A percentile compares a stretch with the other conserved stretches of the same genome.
phyloP scores from a whole-genome alignment of 2,797 vertebrate species.

The Eutrigla gurnardus region DNA sequence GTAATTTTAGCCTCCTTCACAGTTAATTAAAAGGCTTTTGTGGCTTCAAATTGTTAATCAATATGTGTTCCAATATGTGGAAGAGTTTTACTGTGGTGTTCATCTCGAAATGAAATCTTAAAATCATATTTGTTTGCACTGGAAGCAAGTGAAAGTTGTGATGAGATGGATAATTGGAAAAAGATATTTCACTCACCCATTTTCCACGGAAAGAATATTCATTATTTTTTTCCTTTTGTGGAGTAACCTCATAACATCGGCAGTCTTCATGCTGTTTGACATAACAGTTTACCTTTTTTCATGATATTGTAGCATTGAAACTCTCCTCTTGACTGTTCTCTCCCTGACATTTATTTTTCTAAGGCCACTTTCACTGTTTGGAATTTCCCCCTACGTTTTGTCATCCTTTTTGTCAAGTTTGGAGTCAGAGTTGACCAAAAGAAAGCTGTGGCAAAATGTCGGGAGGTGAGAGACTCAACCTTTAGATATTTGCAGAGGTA shows the following conservation, averaged over 20 bases:
- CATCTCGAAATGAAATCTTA: neutral
- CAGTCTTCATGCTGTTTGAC: neutral
- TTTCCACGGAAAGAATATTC: neutral
- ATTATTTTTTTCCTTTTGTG: no score
- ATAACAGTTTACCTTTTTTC: slow-evolving; percentile 17
- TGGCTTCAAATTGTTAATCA: slow-evolving; percentile 23
- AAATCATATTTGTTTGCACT: neutral
- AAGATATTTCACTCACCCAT: neutral
- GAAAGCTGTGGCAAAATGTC: slow-evolving; percentile 72
- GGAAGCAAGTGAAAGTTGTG: neutral
- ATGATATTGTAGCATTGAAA: slow-evolving; percentile 20
- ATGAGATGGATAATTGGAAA: neutral
- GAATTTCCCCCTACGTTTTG: slow-evolving; percentile 37
- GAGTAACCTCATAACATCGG: neutral
- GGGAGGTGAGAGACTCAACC: slow-evolving; percentile 75
- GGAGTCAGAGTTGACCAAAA: slow-evolving; percentile 62
- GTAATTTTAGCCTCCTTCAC: neutral
- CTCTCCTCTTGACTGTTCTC: slow-evolving; percentile 14
- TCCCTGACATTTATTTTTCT: slow-evolving; percentile 73
- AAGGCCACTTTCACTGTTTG: slow-evolving; percentile 42
- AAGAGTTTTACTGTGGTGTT: neutral
- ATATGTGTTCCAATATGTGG: neutral
- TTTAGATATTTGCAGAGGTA: slow-evolving; percentile 77
- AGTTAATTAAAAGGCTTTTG: slow-evolving; percentile 16
- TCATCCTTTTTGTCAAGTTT: slow-evolving; percentile 66